Evolutionary conservation across 1,140 invertebrate genomes (phyloP).

Genomic region (Coelopa frigida): DNA sequence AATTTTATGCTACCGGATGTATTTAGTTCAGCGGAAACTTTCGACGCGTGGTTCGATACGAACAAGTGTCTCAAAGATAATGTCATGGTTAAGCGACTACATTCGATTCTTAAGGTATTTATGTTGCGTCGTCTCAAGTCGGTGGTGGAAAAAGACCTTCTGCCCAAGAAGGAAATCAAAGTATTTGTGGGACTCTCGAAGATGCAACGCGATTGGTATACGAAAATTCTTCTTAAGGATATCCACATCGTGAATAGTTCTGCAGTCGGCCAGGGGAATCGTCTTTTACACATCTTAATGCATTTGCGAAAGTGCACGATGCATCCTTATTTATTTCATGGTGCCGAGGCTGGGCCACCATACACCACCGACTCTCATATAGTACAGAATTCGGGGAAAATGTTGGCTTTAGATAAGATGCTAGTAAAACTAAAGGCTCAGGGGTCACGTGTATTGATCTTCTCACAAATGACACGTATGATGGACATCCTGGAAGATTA

Average conservation of each 20-base stretch:
- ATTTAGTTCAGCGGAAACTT: slow-evolving; percentile 85
- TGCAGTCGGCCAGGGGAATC: slow-evolving; percentile 75
- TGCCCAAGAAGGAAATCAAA: slow-evolving; percentile 60
- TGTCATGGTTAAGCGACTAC: slow-evolving; percentile 80
- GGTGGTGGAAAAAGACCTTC: slow-evolving; percentile 73
- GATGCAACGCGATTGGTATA: slow-evolving; percentile 98
- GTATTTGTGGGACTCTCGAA: slow-evolving; percentile 87
- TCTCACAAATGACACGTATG: slow-evolving; percentile 91
- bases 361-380: slow-evolving; percentile 55
- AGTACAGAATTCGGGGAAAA: slow-evolving; percentile 85
- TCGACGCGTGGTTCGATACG: slow-evolving; percentile 89
- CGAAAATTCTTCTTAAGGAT: slow-evolving; percentile 71
- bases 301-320: slow-evolving; percentile 89
- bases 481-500: slow-evolving; percentile 80
- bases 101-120: slow-evolving; percentile 87
- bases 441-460: slow-evolving; percentile 80
- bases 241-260: slow-evolving; percentile 47
- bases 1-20: slow-evolving; percentile 94
- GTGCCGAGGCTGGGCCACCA: slow-evolving; percentile 49
- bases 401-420: slow-evolving; percentile 88
- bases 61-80: slow-evolving; percentile 73
- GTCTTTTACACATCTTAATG: slow-evolving; percentile 50
- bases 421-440: slow-evolving; percentile 90
- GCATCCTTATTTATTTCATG: slow-evolving; percentile 86
- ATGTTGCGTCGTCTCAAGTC: slow-evolving; percentile 85